These are phyloP conservation scores for Agrypnia vestita DNA, from an alignment of 1,140 invertebrate species.

Conservation along the genomic window DNA sequence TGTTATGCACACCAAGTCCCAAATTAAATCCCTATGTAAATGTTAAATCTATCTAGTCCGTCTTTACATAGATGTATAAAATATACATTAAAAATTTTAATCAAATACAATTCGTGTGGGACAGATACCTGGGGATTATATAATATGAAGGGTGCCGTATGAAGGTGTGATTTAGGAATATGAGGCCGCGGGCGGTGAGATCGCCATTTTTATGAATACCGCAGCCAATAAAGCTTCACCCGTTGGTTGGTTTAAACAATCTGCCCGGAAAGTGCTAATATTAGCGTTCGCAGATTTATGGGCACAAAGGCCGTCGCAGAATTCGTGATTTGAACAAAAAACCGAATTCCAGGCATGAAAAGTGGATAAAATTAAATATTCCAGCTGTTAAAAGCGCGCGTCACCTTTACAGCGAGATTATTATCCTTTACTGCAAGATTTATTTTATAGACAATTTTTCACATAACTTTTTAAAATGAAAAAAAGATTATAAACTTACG, in stretches of 20 bases:
- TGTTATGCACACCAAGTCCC: too few species aligned
- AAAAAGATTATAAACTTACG: too few species aligned
- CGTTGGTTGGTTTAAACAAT: neutral
- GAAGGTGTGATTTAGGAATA: too few species aligned
- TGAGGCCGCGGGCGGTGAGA: too few species aligned
- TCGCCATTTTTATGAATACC: constrained; percentile 4
- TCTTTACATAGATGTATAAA: too few species aligned
- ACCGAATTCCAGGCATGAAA: constrained; percentile 14
- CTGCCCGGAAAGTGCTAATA: constrained; percentile 11
- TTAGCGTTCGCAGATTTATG: constrained; percentile 24
- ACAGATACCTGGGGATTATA: too few species aligned
- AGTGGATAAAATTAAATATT: constrained; percentile 23
- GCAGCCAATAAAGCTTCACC: constrained; percentile 7
- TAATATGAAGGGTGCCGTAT: too few species aligned
- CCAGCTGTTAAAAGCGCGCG: neutral
- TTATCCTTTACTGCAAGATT: neutral
- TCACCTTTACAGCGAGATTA: neutral
- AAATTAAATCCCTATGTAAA: too few species aligned
- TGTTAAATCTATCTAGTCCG: too few species aligned
- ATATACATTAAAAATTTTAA: too few species aligned
- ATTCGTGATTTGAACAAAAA: constrained; percentile 36
- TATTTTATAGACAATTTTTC: neutral
- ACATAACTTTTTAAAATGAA: too few species aligned
- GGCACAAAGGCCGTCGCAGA: constrained; percentile 13
- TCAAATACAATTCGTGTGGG: too few species aligned